Percentiles rank a stretch among this genome's conserved stretches.
Conservation (phyloP, 1,140 invertebrate genomes). For the Papilio machaon region DNA sequence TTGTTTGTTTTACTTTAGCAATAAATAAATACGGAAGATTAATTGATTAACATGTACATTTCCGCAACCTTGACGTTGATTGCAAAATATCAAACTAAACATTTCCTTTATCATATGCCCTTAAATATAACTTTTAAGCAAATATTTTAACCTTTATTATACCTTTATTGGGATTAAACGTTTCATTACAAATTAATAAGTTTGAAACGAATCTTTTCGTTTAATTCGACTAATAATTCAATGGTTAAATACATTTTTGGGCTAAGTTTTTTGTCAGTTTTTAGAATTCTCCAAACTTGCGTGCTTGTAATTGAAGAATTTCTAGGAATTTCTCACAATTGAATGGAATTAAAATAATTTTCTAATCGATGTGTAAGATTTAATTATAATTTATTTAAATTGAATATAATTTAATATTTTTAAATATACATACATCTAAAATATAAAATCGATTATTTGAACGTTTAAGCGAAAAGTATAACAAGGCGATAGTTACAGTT, state of each 20-base stretch:
- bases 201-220: neutral
- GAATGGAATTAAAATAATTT: neutral
- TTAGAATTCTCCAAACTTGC: neutral
- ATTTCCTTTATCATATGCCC: neutral
- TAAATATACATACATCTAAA: neutral
- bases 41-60: neutral
- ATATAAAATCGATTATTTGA: neutral
- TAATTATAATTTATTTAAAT: neutral
- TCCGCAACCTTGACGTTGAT: neutral
- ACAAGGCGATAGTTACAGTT: neutral
- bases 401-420: neutral
- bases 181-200: neutral
- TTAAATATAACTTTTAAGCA: neutral
- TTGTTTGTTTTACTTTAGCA: neutral
- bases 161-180: neutral
- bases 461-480: neutral
- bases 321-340: neutral
- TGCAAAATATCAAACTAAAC: neutral
- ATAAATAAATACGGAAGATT: neutral
- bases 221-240: neutral
- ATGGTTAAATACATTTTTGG: neutral
- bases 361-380: neutral
- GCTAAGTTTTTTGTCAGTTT: neutral
- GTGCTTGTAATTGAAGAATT: neutral
- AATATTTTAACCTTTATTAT: too few species aligned